Base-by-base conservation (phyloP, 37 sponge, comb jelly and placozoan species). In the Axinella damicornis region DNA sequence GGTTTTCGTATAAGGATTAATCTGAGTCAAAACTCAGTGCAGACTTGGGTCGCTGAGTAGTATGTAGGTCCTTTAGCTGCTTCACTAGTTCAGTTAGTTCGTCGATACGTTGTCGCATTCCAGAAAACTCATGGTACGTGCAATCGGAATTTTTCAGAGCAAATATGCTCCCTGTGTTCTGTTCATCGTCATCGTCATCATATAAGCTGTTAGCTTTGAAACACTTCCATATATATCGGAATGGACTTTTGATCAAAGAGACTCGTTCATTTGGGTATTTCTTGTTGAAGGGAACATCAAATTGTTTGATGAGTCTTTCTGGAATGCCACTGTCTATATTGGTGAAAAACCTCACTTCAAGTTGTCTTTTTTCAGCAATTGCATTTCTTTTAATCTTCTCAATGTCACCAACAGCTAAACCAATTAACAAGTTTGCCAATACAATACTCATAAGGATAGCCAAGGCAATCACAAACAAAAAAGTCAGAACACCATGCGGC, bases 321-420 rank as follows among this genome's bases (percentile, higher is more conserved):
- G 91, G 87, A 5, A 91, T 41, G 62, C 30, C 24, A n/a, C 30
- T 37, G 24, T 94, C 91, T 13, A 94, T 25, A 13, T 56, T 64
- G 30, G 61, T 70, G 38, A 82, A 86, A 16, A 81, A 38, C 0
- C 62, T 55, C 0, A 94, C 65, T 61, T 87, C 84, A 2, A 74
- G 2, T 2, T 54, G 15, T 32, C 84, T 39, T 57, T 83, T 88
- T 24, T 80, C 71, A 15, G 92, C 57, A 17, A 88, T 60, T 15
- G 98, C 93, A 70, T 87, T 87, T 40, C 39, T 61, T 55, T 85
- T 78, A 58, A 92, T 94, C 16, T 65, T 37, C 9, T 86, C 95
- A 71, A 95, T 97, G 61, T 95, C 93, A 2, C 94, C 98, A 54
- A 97, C 96, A 56, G 98, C 96, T 33, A 97, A 60, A 84, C 93